Evolutionary conservation across 2,797 vertebrate species (phyloP).

Genomic region (Sorex maritimensis): DNA sequence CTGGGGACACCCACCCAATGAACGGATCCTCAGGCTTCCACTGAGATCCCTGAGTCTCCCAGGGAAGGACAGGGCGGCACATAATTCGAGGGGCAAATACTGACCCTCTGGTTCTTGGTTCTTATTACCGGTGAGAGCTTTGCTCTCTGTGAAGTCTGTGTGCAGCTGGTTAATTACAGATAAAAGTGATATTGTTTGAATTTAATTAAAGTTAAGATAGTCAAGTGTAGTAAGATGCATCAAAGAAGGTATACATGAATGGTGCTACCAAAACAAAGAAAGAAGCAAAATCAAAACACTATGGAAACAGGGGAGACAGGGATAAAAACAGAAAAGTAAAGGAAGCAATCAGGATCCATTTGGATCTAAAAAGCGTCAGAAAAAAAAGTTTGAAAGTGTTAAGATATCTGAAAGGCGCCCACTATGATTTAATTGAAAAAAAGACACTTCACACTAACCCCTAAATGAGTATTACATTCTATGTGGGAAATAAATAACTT

Average conservation of each 20-base stretch:
- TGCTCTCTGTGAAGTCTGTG: not conserved
- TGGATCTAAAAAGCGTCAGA: not conserved
- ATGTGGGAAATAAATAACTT: not conserved
- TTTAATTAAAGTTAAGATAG: constrained; percentile 20
- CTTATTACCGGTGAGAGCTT: not conserved
- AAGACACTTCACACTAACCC: no score
- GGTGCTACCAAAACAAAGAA: not conserved
- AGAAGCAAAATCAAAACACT: not conserved
- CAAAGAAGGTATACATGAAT: constrained; percentile 7
- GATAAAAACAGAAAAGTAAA: not conserved
- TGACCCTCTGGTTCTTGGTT: not conserved
- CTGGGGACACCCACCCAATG: no score
- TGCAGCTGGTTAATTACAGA: not conserved
- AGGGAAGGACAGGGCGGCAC: no score
- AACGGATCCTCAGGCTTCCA: no score
- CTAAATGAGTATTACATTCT: no score
- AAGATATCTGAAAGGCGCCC: not conserved
- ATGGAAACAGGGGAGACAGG: not conserved
- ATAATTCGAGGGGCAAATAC: not conserved
- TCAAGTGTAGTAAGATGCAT: not conserved
- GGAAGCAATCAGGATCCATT: not conserved
- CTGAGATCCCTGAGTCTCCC: no score
- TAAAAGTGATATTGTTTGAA: not conserved
- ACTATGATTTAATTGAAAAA: no score
- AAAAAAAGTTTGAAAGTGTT: constrained; percentile 29